Base-by-base conservation (phyloP, 1,140 invertebrate species). In the Sarcophaga bullata region DNA sequence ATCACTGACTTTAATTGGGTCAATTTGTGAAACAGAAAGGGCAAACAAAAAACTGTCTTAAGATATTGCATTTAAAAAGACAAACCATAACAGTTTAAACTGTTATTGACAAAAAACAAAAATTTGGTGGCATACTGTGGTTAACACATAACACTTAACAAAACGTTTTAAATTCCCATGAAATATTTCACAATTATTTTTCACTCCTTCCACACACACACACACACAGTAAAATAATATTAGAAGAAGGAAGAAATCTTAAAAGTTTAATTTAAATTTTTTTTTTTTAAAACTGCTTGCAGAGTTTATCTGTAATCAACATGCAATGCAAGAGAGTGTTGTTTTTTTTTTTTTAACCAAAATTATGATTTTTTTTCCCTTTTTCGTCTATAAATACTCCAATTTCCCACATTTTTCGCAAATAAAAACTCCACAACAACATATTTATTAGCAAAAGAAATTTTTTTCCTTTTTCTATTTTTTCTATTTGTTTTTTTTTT, bases 391-490 rank as follows among this genome's bases (percentile, higher is more conserved):
- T 25, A 72, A 72, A 54, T 76, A 76, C 73, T 76, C 73, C n/a
- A 76, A 76, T 76, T 76, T 76, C 73, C 73, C 73, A 76, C 73
- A 76, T 76, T 76, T 76, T 76, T 80, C 47, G 10, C 58, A 13
- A 76, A 46, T 52, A 25, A n/a, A n/a, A n/a, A n/a, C n/a, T n/a
- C n/a, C n/a, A n/a, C n/a, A 52, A 19, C 25, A 73, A 76, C 11
- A 76, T n/a, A 68, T 68, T 68, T 68, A 68, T 68, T 50, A 50
- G 49, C 49, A 50, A 50, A 50, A 8, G 11, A 6, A 50, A 50
- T 11, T 8, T 50, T 8, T 8, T 8, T 11, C 19, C 13, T n/a
- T 17, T 19, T 68, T 68, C 5, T n/a, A n/a, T 19, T 19, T 19
- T 6, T 17, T 3, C n/a, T n/a, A n/a, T n/a, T n/a, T n/a, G n/a